phyloP scores from a whole-genome alignment of 1,140 invertebrate genomes.

The Macrostomum lignano region DNA sequence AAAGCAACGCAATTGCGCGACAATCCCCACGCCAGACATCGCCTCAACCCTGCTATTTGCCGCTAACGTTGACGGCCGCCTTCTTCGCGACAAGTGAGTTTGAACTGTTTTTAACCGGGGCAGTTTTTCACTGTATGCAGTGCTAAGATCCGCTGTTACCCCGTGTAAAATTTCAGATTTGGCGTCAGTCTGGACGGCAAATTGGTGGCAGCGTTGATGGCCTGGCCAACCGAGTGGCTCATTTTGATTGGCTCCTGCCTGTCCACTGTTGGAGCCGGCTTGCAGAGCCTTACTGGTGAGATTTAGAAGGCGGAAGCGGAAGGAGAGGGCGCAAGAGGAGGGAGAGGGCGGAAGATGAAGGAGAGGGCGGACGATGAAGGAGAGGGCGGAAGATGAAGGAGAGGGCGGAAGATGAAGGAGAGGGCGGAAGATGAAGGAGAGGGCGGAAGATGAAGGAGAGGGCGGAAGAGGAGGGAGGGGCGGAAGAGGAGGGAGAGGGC shows the following conservation, averaged over 20 bases:
- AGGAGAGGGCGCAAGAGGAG: too few relatives aligned
- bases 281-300: slow-evolving; percentile 80
- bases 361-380: too few relatives aligned
- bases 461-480: too few relatives aligned
- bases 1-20: too few relatives aligned
- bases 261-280: slow-evolving; percentile 77
- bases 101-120: too few relatives aligned
- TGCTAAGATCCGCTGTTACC: background rate
- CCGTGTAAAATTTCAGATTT: slow-evolving; percentile 39
- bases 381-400: too few relatives aligned
- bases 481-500: too few relatives aligned
- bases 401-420: too few relatives aligned
- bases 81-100: slow-evolving; percentile 78
- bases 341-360: too few relatives aligned
- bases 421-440: too few relatives aligned
- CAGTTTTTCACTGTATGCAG: background rate
- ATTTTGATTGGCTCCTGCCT: slow-evolving; percentile 84
- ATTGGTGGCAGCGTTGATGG: slow-evolving; percentile 74
- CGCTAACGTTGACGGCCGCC: slow-evolving; percentile 65
- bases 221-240: slow-evolving; percentile 59
- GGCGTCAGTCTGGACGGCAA: slow-evolving; percentile 75
- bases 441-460: too few relatives aligned
- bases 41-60: slow-evolving; percentile 68
- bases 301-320: slow-evolving; percentile 6
- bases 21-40: too few relatives aligned